Base-by-base conservation (phyloP, 2,797 vertebrate genomes). In the Sternarchorhynchus goeldii region DNA sequence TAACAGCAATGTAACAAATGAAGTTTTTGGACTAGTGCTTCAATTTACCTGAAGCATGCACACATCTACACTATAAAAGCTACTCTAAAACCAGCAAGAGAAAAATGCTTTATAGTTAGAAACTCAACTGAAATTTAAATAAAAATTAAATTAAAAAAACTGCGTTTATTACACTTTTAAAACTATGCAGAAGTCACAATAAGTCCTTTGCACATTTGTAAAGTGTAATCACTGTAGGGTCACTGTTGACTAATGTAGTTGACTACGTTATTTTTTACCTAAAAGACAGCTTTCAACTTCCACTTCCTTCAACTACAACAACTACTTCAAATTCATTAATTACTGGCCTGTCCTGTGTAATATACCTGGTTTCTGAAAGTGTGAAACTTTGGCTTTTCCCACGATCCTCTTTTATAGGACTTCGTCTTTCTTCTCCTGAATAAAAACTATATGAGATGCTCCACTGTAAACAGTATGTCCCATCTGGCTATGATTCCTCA, bases 321-420 rank as follows among this genome's bases (percentile, higher is more conserved):
- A n/a, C n/a, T n/a, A n/a, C n/a, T n/a, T n/a, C n/a, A n/a, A n/a
- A 17, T 29, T 12, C 2, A 55, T 34, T 18, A 36, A 0, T 14
- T 20, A 57, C 25, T 60, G 21, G 5, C 17, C 18, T 18, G 3
- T 1, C 50, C 1, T 64, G 71, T 17, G 56, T 68, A 66, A 73
- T 75, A 77, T 92, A 92, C 92, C 92, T 93, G 88, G 45, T 82
- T 73, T 83, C 83, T 62, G 86, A 85, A 81, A 93, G 87, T 0
- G 83, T 91, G 74, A 93, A 93, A 78, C 81, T 88, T 83, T 88
- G 90, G 57, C 87, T 91, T 77, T 89, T 91, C 90, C 92, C n/a
- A 90, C 18, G 89, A 88, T 81, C 87, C 87, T 79, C 89, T 89
- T 82, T 83, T 88, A 79, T 87, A 88, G 31, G 85, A 82, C n/a